These are phyloP conservation scores for Sebastes ruberrimus DNA, from an alignment of 2,797 vertebrate species.

Conservation along the genomic window DNA sequence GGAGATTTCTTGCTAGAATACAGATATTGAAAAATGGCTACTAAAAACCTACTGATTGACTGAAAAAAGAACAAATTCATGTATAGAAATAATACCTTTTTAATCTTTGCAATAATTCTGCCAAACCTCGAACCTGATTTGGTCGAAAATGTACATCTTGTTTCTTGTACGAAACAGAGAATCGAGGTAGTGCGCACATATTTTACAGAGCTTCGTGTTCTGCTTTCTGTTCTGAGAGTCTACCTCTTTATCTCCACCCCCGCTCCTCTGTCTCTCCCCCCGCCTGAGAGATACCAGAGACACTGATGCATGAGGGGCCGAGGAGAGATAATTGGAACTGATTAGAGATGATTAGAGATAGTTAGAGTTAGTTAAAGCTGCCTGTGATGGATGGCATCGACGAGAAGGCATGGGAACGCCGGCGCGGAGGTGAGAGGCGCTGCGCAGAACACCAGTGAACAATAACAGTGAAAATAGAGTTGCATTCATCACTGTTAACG, in stretches of 20 bases:
- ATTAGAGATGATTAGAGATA: constrained; percentile 75
- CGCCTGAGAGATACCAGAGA: constrained; percentile 54
- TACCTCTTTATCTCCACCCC: constrained; percentile 29
- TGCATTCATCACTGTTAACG: constrained; percentile 81
- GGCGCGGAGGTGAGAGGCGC: constrained; percentile 47
- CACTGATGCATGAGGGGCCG: constrained; percentile 65
- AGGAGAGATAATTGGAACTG: constrained; percentile 76
- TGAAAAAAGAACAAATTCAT: neutral
- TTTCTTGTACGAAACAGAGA: neutral
- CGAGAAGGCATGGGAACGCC: constrained; percentile 48
- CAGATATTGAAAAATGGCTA: neutral
- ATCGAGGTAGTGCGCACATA: neutral
- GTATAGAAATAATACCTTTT: neutral
- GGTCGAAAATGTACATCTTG: neutral
- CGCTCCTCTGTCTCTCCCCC: constrained; percentile 24
- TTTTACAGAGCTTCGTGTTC: neutral
- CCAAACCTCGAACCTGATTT: neutral
- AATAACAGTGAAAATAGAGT: constrained; percentile 80
- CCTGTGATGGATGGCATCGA: constrained; percentile 69
- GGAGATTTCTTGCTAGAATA: constrained; percentile 15
- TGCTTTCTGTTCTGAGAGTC: constrained; percentile 17
- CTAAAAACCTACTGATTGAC: neutral
- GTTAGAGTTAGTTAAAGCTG: constrained; percentile 72
- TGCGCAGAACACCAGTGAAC: constrained; percentile 55
- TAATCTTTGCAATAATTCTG: constrained; percentile 2